Evolutionary conservation across 2,888 invertebrate genomes (phyloP).

Genomic region (Acleris emargana): DNA sequence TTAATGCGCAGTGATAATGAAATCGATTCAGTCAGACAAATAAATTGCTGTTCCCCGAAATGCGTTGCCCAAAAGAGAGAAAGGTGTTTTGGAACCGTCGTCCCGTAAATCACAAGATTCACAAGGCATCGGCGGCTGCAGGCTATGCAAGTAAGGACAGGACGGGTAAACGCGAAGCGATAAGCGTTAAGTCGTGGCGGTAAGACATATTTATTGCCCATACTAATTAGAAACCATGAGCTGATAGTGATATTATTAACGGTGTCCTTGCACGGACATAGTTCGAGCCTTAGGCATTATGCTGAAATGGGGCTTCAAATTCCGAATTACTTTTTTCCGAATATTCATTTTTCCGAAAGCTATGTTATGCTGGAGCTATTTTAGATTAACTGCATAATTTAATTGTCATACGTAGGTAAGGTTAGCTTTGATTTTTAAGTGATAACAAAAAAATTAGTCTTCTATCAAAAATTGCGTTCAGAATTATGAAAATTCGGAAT

Average conservation of each 20-base stretch:
- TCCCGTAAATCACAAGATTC: conserved; percentile 70
- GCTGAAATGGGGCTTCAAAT: too few species aligned
- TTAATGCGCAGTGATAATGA: conserved; percentile 41
- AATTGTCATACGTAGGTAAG: too few species aligned
- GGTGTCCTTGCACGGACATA: conserved; percentile 17
- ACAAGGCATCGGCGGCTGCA: conserved; percentile 52
- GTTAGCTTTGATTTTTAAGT: too few species aligned
- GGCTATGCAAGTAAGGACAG: conserved; percentile 25
- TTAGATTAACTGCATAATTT: too few species aligned
- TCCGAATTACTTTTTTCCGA: too few species aligned
- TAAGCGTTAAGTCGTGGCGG: conserved; percentile 23
- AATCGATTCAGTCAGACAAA: conserved; percentile 56
- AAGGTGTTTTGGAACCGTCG: conserved; percentile 57
- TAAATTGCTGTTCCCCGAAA: conserved; percentile 67
- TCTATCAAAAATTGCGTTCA: too few species aligned
- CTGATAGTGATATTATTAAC: conserved; percentile 24
- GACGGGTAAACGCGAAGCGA: conserved; percentile 17
- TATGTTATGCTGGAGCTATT: too few species aligned
- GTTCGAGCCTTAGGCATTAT: background rate
- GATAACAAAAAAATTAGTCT: too few species aligned
- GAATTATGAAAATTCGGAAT: too few species aligned
- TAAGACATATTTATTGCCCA: conserved; percentile 32
- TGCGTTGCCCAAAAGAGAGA: conserved; percentile 58
- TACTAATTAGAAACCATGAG: conserved; percentile 26
- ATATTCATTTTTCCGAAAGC: too few species aligned